Conservation (phyloP, 1,140 invertebrate species). For the Glomeris maerens region DNA sequence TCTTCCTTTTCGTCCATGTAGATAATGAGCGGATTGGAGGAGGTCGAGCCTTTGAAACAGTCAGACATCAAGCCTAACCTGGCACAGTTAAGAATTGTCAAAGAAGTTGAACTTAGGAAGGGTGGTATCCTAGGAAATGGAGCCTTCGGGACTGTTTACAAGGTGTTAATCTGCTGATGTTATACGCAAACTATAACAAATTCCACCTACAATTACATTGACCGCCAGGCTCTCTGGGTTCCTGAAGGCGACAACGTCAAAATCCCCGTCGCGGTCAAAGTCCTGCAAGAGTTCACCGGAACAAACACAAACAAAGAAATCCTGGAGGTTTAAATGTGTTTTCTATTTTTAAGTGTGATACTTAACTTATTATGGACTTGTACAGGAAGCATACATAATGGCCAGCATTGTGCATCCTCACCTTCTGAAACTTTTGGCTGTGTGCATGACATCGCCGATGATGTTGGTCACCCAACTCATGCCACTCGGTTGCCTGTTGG, state of each 20-base stretch:
- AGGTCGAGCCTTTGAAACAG: constrained; percentile 71
- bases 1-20: constrained; percentile 22
- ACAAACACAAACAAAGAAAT: constrained; percentile 89
- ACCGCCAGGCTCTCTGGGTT: constrained; percentile 71
- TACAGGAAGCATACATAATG: constrained; percentile 96
- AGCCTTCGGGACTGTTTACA: constrained; percentile 97
- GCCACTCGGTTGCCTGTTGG: constrained; percentile 86
- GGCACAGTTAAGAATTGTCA: constrained; percentile 81
- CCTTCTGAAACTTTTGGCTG: constrained; percentile 80
- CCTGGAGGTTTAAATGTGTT: constrained; percentile 53
- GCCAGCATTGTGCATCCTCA: constrained; percentile 92
- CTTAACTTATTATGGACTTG: constrained; percentile 7
- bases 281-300: constrained; percentile 68
- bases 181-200: neutral
- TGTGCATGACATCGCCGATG: constrained; percentile 94
- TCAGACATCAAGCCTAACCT: constrained; percentile 85
- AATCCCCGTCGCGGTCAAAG: constrained; percentile 96
- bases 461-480: constrained; percentile 96
- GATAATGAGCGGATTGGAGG: constrained; percentile 50
- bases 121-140: constrained; percentile 86
- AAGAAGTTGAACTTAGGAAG: constrained; percentile 79
- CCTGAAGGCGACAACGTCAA: constrained; percentile 88
- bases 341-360: neutral
- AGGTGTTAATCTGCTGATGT: constrained; percentile 31
- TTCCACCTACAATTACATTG: constrained; percentile 5